Conservation (phyloP, 2,888 invertebrate species). For the Teleogryllus oceanicus region DNA sequence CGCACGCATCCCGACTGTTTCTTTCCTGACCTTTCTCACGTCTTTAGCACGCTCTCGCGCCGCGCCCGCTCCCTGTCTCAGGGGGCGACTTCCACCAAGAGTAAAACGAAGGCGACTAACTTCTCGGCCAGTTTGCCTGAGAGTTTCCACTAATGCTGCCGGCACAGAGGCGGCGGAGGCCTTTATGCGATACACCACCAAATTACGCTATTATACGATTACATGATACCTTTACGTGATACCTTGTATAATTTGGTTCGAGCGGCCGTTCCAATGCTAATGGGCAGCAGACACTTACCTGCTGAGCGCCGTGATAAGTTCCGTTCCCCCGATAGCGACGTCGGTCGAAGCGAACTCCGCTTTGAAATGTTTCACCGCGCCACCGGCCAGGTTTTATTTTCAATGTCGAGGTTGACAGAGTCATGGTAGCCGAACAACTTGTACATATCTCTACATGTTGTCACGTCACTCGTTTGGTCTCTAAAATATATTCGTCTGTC, state of each 20-base stretch:
- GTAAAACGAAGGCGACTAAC: too few relatives aligned
- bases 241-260: not conserved
- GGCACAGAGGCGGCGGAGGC: not conserved
- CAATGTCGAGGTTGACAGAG: not conserved
- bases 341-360: not conserved
- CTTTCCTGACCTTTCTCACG: too few relatives aligned
- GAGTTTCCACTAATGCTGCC: too few relatives aligned
- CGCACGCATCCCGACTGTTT: too few relatives aligned
- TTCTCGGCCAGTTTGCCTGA: too few relatives aligned
- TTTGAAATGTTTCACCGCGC: not conserved
- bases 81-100: too few relatives aligned
- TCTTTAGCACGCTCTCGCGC: too few relatives aligned
- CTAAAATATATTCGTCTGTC: not conserved
- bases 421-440: conserved; percentile 7
- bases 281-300: not conserved
- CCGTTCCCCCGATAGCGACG: not conserved
- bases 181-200: not conserved
- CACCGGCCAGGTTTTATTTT: conserved; percentile 3
- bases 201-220: not conserved
- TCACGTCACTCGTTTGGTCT: not conserved
- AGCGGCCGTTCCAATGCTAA: conserved; percentile 3
- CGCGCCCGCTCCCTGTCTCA: too few relatives aligned
- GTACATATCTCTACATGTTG: conserved; percentile 18
- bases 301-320: not conserved
- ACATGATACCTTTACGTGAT: not conserved